Conservation (phyloP, 2,113 vertebrate species). For the Rhipidura dahli region DNA sequence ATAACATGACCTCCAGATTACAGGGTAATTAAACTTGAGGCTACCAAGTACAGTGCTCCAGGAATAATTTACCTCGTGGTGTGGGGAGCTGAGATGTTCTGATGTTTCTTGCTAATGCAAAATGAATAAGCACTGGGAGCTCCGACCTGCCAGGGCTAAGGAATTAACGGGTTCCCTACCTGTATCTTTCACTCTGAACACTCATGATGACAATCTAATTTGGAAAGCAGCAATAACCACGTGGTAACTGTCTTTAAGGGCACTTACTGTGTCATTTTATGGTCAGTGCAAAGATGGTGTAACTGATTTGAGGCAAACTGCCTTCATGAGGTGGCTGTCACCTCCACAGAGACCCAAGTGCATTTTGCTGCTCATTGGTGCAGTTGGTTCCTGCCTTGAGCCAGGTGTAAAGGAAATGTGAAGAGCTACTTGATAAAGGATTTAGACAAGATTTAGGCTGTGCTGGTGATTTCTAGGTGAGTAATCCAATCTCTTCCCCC, state of each 20-base stretch:
- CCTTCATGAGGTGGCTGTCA: not conserved
- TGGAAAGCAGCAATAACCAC: constrained; percentile 41
- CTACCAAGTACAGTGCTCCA: constrained; percentile 52
- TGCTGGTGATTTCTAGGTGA: not conserved
- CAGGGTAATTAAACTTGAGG: constrained; percentile 70
- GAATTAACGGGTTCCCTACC: constrained; percentile 16
- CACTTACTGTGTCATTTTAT: constrained; percentile 32
- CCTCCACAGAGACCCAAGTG: not conserved
- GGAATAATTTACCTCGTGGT: constrained; percentile 61
- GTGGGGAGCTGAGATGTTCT: constrained; percentile 41
- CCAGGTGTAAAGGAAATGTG: not conserved
- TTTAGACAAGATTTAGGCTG: not conserved
- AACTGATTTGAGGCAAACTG: not conserved
- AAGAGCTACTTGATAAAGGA: not conserved
- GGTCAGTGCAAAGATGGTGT: not conserved
- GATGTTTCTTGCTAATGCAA: constrained; percentile 57
- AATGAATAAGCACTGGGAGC: constrained; percentile 58
- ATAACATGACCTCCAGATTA: constrained; percentile 60
- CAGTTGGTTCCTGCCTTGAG: not conserved
- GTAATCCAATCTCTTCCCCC: not conserved
- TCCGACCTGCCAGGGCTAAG: constrained; percentile 5
- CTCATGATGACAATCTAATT: constrained; percentile 33
- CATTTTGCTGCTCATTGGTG: not conserved
- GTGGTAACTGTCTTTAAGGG: constrained; percentile 43
- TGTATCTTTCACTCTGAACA: constrained; percentile 33